Base-by-base conservation (phyloP, 2,888 invertebrate species). In the Rotaria sp. region DNA sequence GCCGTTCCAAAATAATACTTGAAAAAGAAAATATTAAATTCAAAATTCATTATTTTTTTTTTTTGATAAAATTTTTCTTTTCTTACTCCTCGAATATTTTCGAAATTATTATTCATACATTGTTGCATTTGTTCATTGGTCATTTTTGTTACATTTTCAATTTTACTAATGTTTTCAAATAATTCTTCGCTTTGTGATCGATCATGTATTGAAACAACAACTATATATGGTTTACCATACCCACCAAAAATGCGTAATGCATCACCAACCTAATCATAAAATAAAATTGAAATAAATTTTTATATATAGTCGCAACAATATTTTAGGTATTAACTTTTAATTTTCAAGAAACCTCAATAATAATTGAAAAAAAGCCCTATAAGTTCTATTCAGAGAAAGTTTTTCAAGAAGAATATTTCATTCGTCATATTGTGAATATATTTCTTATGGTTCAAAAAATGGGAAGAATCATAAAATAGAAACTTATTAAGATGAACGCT, bases 111-210 rank as follows among this genome's bases (percentile, higher is more conserved):
- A 11, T 3, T 45, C 80, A 80, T 80, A 45, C 15, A 15, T 45
- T 80, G 45, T 80, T 80, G 45, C n/a, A 80, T 80, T 80, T 80
- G 80, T 80, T 80, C 80, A 13, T 41, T 41, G 10, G 80, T 80
- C 80, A 80, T 80, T 45, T 41, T 45, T 7, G 26, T 45, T 11
- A 80, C 45, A 80, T n/a, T 15, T 5, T 80, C 80, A n/a, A 80
- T 45, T 10, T 11, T 5, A 26, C 11, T n/a, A 41, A 80, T 80
- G 1, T 45, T 80, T 26, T 45, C n/a, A 45, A 80, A 80, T 4
- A 80, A 80, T 45, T 45, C 41, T 80, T 80, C 80, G 45, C 80
- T 80, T 45, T 26, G 26, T 0, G 11, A 13, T 18, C n/a, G 41
- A 80, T 80, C 80, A 26, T 41, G 26, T 15, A 80, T 45, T 26